These are phyloP conservation scores for Tortricodes alternella DNA, from an alignment of 2,888 invertebrate species.

Conservation along the genomic window DNA sequence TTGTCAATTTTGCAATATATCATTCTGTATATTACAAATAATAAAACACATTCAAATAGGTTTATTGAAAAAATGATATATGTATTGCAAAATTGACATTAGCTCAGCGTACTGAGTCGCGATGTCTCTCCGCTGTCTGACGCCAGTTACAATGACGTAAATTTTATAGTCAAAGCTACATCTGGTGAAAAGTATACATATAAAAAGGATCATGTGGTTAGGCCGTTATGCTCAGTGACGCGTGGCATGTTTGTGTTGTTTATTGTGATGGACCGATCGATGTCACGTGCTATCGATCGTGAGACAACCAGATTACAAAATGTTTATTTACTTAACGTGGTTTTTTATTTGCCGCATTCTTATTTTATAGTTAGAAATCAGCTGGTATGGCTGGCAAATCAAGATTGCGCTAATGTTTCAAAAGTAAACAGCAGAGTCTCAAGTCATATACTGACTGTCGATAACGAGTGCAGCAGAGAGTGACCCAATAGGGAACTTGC, in stretches of 20 bases:
- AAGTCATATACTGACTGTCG: too few species aligned
- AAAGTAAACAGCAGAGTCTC: too few species aligned
- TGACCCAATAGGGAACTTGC: too few species aligned
- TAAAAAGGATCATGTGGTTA: conserved; percentile 3
- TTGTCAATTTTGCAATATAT: too few species aligned
- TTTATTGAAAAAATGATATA: too few species aligned
- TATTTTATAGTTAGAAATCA: too few species aligned
- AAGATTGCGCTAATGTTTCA: too few species aligned
- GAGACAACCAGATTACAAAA: neutral
- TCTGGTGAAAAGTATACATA: neutral
- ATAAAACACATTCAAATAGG: too few species aligned
- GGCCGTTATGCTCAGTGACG: conserved; percentile 4
- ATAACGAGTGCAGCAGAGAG: too few species aligned
- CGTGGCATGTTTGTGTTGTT: conserved; percentile 10
- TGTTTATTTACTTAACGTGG: neutral
- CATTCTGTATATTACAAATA: too few species aligned
- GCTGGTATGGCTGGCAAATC: too few species aligned
- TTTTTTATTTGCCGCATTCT: neutral
- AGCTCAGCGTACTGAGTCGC: neutral
- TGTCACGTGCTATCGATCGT: conserved; percentile 5
- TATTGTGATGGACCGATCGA: conserved; percentile 2
- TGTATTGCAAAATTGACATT: too few species aligned
- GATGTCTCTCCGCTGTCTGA: neutral
- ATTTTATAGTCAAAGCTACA: neutral
- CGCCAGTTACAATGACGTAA: neutral